phyloP scores from a whole-genome alignment of 1,140 invertebrate genomes.

The Hyposmocoma kahamanoa region DNA sequence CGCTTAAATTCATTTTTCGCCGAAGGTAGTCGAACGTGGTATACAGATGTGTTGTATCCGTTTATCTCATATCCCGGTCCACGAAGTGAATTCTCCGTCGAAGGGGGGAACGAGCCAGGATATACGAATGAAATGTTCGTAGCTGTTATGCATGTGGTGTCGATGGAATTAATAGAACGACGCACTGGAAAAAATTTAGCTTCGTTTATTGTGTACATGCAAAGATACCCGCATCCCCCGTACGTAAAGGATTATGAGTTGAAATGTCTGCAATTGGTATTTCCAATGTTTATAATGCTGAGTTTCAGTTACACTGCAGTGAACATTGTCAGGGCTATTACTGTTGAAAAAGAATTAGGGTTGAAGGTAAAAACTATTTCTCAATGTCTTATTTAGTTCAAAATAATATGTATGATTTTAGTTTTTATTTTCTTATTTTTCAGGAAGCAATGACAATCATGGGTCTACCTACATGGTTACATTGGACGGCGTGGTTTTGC shows the following conservation, averaged over 20 bases:
- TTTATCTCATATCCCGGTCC: slow-evolving; percentile 81
- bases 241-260: slow-evolving; percentile 82
- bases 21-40: slow-evolving; percentile 72
- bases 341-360: slow-evolving; percentile 78
- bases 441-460: slow-evolving; percentile 87
- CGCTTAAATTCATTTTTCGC: slow-evolving; percentile 59
- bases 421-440: too few species aligned
- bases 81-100: slow-evolving; percentile 64
- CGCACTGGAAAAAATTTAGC: slow-evolving; percentile 48
- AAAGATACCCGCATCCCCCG: slow-evolving; percentile 84
- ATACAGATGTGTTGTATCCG: slow-evolving; percentile 78
- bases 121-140: slow-evolving; percentile 82
- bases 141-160: slow-evolving; percentile 78
- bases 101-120: slow-evolving; percentile 69
- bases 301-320: slow-evolving; percentile 86
- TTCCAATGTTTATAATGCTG: slow-evolving; percentile 84
- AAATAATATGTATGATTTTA: too few species aligned
- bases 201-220: slow-evolving; percentile 58
- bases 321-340: slow-evolving; percentile 82
- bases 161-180: slow-evolving; percentile 73
- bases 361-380: too few species aligned
- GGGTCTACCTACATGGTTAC: slow-evolving; percentile 87
- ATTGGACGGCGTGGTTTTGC: slow-evolving; percentile 89
- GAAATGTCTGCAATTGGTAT: slow-evolving; percentile 77
- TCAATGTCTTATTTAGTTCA: too few species aligned